A percentile compares a stretch with the other conserved stretches of the same genome.
These are phyloP conservation scores for Laothoe populi DNA, from an alignment of 2,888 invertebrate genomes.

Conservation along the genomic window DNA sequence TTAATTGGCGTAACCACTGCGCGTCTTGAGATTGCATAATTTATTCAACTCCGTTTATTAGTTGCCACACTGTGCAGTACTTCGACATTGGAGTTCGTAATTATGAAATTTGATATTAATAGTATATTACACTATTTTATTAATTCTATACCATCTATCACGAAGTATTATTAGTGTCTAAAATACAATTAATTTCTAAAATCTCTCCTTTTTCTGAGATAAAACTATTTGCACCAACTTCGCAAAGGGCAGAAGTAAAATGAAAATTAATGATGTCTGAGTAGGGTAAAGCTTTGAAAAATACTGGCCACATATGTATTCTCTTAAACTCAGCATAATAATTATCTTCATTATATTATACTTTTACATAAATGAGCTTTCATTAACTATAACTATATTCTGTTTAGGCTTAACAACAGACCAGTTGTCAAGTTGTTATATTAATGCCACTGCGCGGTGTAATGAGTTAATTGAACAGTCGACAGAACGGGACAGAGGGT, in stretches of 20 bases:
- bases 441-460: background rate
- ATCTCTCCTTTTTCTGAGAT: too few species aligned
- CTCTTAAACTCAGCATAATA: too few species aligned
- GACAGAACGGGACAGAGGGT: background rate
- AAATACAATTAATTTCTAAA: too few species aligned
- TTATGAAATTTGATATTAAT: background rate
- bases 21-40: conserved; percentile 38
- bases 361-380: background rate
- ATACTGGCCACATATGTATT: too few species aligned
- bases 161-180: too few species aligned
- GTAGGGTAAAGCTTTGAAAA: too few species aligned
- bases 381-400: background rate
- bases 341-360: too few species aligned
- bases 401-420: background rate
- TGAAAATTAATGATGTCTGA: too few species aligned
- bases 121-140: too few species aligned
- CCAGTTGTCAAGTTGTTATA: background rate
- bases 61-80: background rate
- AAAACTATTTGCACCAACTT: too few species aligned
- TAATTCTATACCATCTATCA: too few species aligned
- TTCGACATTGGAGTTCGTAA: background rate
- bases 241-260: too few species aligned
- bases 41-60: conserved; percentile 15
- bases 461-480: conserved; percentile 1
- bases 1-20: conserved; percentile 70